Conservation (phyloP, 2,113 vertebrate genomes). For the Cololabis saira region DNA sequence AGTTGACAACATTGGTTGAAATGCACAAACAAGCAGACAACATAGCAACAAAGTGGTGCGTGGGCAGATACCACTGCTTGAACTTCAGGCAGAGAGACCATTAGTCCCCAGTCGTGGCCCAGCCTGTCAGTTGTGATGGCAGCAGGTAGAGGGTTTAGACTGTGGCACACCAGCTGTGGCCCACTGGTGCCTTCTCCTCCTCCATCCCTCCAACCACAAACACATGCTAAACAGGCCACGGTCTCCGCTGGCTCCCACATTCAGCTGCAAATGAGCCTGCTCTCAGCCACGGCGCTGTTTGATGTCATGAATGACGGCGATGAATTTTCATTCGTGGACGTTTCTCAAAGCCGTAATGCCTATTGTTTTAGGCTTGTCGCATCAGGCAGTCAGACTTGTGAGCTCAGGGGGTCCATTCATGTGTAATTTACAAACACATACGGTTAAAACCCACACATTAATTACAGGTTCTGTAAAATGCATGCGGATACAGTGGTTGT, state of each 20-base stretch:
- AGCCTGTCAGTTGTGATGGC: conserved; percentile 62
- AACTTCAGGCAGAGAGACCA: conserved; percentile 20
- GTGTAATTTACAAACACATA: conserved; percentile 17
- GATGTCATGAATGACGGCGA: conserved; percentile 85
- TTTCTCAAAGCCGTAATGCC: conserved; percentile 69
- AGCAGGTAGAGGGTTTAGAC: conserved; percentile 78
- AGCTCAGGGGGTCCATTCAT: conserved; percentile 37
- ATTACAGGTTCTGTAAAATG: background rate
- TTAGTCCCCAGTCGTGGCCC: conserved; percentile 31
- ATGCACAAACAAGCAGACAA: conserved; percentile 19
- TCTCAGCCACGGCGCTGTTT: conserved; percentile 77
- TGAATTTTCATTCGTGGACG: conserved; percentile 73
- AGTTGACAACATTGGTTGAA: conserved; percentile 24
- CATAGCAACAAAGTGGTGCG: background rate
- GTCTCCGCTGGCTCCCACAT: conserved; percentile 80
- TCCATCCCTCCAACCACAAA: conserved; percentile 79
- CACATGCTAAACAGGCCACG: conserved; percentile 84
- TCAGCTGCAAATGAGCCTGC: conserved; percentile 88
- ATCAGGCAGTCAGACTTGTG: conserved; percentile 59
- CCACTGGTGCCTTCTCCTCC: conserved; percentile 78
- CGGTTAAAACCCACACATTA: conserved; percentile 21
- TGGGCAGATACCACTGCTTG: conserved; percentile 15
- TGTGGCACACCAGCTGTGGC: conserved; percentile 84
- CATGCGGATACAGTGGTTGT: background rate
- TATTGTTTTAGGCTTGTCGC: conserved; percentile 56